A percentile compares a stretch with the other conserved stretches of the same genome.
phyloP scores from a whole-genome alignment of 2,113 vertebrate genomes.

The Phocoena sinus region DNA sequence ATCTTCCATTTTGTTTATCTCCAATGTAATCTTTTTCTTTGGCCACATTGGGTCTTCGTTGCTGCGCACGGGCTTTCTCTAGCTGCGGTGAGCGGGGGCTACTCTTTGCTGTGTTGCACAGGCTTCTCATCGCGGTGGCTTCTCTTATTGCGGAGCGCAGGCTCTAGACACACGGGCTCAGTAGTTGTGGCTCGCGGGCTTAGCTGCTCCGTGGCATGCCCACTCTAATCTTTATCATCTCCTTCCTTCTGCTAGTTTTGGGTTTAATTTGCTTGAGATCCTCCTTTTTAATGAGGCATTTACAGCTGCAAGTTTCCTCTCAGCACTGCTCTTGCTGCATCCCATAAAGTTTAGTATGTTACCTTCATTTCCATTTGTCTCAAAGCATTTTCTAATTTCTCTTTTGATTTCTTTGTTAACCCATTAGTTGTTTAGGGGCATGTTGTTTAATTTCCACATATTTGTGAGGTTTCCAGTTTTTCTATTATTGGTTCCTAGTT shows the following conservation, averaged over 20 bases:
- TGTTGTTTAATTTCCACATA: not conserved
- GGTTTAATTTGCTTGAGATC: not conserved
- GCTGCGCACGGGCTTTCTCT: too few species aligned
- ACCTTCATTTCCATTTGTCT: not conserved
- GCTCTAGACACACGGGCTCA: too few species aligned
- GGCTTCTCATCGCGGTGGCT: too few species aligned
- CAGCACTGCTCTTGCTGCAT: not conserved
- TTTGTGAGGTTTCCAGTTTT: not conserved
- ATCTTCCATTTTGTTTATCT: not conserved
- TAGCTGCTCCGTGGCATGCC: too few species aligned
- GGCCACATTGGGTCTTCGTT: too few species aligned
- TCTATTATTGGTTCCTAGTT: not conserved
- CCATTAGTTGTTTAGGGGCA: not conserved
- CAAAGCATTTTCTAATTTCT: not conserved
- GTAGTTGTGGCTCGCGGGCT: too few species aligned
- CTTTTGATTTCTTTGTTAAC: not conserved
- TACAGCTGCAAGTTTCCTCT: not conserved
- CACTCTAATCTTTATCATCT: not conserved
- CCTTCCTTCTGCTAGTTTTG: not conserved
- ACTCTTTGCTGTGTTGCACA: too few species aligned
- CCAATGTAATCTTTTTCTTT: too few species aligned
- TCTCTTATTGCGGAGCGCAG: too few species aligned
- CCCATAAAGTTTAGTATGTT: not conserved
- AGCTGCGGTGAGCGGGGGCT: too few species aligned
- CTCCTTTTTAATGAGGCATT: not conserved